Evolutionary conservation across 2,797 vertebrate genomes (phyloP), one percentile per base, ranked within the genome.

Genomic region (Sphaeramia orbicularis): DNA sequence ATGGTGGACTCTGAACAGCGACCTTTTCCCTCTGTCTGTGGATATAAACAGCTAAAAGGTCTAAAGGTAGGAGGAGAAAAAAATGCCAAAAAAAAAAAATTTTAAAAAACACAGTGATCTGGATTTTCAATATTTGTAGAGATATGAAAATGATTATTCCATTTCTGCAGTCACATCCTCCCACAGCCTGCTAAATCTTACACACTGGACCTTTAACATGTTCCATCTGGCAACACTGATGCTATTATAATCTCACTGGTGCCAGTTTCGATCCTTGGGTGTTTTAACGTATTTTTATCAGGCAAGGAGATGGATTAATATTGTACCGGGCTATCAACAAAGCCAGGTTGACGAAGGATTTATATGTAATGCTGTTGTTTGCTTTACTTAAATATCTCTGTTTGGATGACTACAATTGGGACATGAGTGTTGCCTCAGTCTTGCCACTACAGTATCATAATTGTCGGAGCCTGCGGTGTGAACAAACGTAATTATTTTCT

Each of bases 381-480:
- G 72, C 71, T 80, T 71, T 85, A 73, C 67, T 83, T 71, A 55
- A 80, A 70, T 79, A 74, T 18, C 88, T 87, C 80, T 91, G 86
- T 80, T 64, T 61, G 74, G 90, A 80, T 84, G 76, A 76, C 65
- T 76, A 59, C 45, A 80, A 64, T 40, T 24, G 38, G 66, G 35
- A 62, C 75, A 89, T 80, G 49, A 70, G 51, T 56, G 30, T 72
- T 87, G 81, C 49, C 41, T 64, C 61, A 70, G 7, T 71, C 38
- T 76, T 35, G 10, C 32, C 30, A 3, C 12, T 51, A 54, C 21
- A 61, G 51, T 62, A 50, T 24, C 7, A 18, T 30, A 62, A 58
- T 24, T 57, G 10, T 62, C 13, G 14, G 12, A 54, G 56, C 52
- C 58, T 40, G 18, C 14, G 21, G 54, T 15, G 2, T 61, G 48